Conservation (phyloP, 53 echinoderm and acorn worm genomes). For the Patiria pectinifera region DNA sequence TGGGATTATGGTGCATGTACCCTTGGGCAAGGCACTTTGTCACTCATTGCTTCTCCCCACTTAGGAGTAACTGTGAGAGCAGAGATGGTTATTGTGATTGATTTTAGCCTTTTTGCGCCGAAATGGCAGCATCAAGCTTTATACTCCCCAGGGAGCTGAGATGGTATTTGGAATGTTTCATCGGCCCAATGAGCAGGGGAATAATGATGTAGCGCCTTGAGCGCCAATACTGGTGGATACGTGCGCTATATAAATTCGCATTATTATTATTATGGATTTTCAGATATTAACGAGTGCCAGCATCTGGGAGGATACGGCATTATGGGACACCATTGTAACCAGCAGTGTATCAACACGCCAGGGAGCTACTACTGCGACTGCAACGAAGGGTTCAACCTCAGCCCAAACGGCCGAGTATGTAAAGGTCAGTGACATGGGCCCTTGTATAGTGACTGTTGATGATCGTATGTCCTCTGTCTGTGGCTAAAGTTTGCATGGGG, state of each 20-base stretch:
- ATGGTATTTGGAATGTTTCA: too few species aligned
- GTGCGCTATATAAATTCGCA: background rate
- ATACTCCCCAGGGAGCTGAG: too few species aligned
- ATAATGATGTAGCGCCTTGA: too few species aligned
- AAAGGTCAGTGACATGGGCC: constrained; percentile 72
- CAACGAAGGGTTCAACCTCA: constrained; percentile 90
- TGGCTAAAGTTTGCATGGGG: background rate
- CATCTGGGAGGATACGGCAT: constrained; percentile 56
- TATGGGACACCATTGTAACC: constrained; percentile 88
- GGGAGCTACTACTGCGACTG: constrained; percentile 99
- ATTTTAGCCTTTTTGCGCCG: too few species aligned
- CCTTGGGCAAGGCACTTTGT: too few species aligned
- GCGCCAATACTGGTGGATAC: too few species aligned
- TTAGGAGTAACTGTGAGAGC: too few species aligned
- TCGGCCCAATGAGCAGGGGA: too few species aligned
- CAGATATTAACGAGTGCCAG: constrained; percentile 90
- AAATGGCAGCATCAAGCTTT: too few species aligned
- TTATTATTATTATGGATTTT: background rate
- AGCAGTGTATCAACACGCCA: constrained; percentile 87
- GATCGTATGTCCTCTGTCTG: background rate
- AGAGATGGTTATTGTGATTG: too few species aligned
- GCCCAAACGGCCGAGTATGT: constrained; percentile 97
- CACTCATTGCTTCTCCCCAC: too few species aligned
- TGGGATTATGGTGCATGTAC: too few species aligned
- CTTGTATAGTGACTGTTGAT: background rate